These are phyloP conservation scores for Verasper variegatus DNA, from an alignment of 2,113 vertebrate genomes.

Conservation along the genomic window DNA sequence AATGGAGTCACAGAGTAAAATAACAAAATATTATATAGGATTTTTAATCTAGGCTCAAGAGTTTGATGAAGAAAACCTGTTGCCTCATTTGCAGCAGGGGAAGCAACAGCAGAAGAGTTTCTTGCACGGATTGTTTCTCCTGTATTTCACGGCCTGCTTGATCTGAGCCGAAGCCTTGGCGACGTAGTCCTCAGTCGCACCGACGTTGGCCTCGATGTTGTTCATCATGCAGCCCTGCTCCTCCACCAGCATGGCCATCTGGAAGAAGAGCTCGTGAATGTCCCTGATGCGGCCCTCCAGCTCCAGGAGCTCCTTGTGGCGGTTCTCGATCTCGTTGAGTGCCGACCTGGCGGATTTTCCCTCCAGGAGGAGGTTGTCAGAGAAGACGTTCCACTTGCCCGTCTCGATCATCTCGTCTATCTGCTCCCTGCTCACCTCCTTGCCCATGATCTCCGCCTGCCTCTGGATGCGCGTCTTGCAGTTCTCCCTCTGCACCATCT, in stretches of 20 bases:
- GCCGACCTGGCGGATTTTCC: conserved; percentile 87
- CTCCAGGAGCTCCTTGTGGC: conserved; percentile 92
- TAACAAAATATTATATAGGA: neutral
- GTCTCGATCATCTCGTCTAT: conserved; percentile 97
- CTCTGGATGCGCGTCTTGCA: conserved; percentile 96
- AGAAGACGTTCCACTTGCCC: conserved; percentile 95
- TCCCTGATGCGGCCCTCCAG: conserved; percentile 92
- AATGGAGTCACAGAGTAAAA: neutral
- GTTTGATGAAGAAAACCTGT: neutral
- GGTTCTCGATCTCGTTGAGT: conserved; percentile 92
- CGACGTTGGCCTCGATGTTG: conserved; percentile 89
- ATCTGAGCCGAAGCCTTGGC: conserved; percentile 84
- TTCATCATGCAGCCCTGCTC: conserved; percentile 90
- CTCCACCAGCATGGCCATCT: conserved; percentile 92
- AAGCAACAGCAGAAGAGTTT: conserved; percentile 91
- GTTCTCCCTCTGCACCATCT: conserved; percentile 93
- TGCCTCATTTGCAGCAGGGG: conserved; percentile 82
- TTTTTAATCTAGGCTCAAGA: neutral
- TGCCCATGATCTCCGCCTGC: conserved; percentile 97
- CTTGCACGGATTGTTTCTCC: conserved; percentile 89
- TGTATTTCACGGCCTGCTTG: conserved; percentile 87
- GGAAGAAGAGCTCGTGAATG: conserved; percentile 93
- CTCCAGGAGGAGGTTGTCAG: conserved; percentile 90
- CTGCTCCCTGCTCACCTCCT: conserved; percentile 89
- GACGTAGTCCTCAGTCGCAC: conserved; percentile 87